Percentiles rank a stretch among this genome's conserved stretches.
Conservation (phyloP, 2,888 invertebrate species). For the Phortica okadai region DNA sequence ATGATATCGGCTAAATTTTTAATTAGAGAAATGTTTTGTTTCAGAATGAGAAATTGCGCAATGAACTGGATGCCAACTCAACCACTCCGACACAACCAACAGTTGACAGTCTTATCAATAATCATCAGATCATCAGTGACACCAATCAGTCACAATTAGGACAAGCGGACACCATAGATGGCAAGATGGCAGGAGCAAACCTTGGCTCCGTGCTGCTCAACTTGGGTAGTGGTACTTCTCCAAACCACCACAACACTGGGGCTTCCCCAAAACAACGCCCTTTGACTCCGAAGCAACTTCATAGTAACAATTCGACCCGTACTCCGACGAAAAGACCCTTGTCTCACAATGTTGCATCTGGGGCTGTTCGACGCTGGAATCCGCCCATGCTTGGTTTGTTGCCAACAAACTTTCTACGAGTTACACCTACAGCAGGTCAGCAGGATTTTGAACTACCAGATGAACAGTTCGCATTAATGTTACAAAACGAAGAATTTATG, state of each 20-base stretch:
- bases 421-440: slow-evolving; percentile 59
- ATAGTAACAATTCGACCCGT: slow-evolving; percentile 55
- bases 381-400: slow-evolving; percentile 87
- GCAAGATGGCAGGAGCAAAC: slow-evolving; percentile 22
- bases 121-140: neutral
- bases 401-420: slow-evolving; percentile 86
- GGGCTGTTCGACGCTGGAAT: slow-evolving; percentile 81
- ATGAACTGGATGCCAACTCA: slow-evolving; percentile 80
- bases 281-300: slow-evolving; percentile 49
- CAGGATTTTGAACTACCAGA: slow-evolving; percentile 85
- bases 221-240: slow-evolving; percentile 55
- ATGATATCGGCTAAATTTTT: no score
- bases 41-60: slow-evolving; percentile 84
- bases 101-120: slow-evolving; percentile 40
- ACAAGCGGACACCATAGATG: slow-evolving; percentile 54
- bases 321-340: slow-evolving; percentile 62
- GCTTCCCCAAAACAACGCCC: slow-evolving; percentile 76
- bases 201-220: slow-evolving; percentile 53
- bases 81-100: slow-evolving; percentile 34
- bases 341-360: slow-evolving; percentile 38
- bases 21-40: slow-evolving; percentile 4
- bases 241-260: slow-evolving; percentile 71
- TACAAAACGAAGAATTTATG: slow-evolving; percentile 95
- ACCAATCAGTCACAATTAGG: neutral
- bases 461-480: slow-evolving; percentile 88